Evolutionary conservation across 2,888 invertebrate species (phyloP), one percentile per base, ranked within the genome.

Genomic region (Spisula subtruncata): DNA sequence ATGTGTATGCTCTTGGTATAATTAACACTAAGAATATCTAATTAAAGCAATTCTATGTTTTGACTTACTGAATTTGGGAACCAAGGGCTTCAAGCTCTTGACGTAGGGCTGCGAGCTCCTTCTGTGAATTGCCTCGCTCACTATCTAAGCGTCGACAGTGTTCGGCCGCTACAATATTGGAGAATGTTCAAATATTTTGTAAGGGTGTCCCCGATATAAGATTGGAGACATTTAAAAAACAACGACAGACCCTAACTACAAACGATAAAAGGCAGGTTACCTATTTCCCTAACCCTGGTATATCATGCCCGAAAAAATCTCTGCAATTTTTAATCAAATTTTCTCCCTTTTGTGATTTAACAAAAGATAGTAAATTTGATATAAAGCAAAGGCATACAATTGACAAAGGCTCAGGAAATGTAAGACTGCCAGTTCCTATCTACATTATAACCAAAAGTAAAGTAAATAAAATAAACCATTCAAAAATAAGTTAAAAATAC

Each of bases 21-120:
- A 35, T 35, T 35, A 60, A 75, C 81, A 66, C 35, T 81, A 54
- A 81, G 75, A 51, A 51, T 87, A 32, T 46, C 51, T 90, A 82
- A 87, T 41, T 46, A 14, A 46, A 46, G 56, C 71, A 87, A 60
- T 71, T 87, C 56, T 66, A 82, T 81, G 32, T 46, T 89, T 87
- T 86, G 90, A 96, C 96, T 95, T 95, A 96, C 96, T 95, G 94
- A 93, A 95, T 95, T 86, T 95, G 93, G 87, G 92, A 90, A 92
- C 94, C 94, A 85, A 96, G 93, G 92, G 93, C 89, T 91, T 93
- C 92, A 84, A 95, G 93, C 93, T 95, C 94, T 89, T 91, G 91
- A 85, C 91, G 93, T 87, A 95, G 94, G 85, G 93, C 93, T 88
- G 87, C 85, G 87, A 93, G 93, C 92, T 94, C 94, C 83, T 92